Conservation (phyloP, 2,797 vertebrate species). For the Pygocentrus nattereri region DNA sequence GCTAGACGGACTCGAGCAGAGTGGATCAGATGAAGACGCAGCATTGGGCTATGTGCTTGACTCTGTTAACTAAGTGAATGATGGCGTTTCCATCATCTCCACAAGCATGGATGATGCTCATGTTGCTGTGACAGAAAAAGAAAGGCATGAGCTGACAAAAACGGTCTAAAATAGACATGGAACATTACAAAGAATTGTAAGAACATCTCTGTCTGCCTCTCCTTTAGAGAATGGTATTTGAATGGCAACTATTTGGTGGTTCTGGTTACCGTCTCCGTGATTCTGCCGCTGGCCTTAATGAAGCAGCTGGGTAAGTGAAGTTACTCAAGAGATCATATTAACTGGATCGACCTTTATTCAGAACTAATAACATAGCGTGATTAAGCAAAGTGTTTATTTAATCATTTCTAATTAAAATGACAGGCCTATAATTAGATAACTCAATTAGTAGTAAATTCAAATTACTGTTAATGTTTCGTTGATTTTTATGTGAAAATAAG, state of each 20-base stretch:
- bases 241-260: slow-evolving; percentile 98
- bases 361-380: too few relatives aligned
- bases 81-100: background rate
- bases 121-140: background rate
- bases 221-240: slow-evolving; percentile 85
- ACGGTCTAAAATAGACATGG: background rate
- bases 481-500: too few relatives aligned
- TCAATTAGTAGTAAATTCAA: too few relatives aligned
- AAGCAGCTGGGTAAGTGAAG: slow-evolving; percentile 93
- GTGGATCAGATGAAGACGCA: background rate
- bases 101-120: background rate
- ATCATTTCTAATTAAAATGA: too few relatives aligned
- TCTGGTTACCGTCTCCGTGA: slow-evolving; percentile 86
- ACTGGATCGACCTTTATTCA: too few relatives aligned
- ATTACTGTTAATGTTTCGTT: too few relatives aligned
- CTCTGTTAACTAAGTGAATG: background rate
- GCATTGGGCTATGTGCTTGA: background rate
- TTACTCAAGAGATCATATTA: background rate
- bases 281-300: slow-evolving; percentile 95
- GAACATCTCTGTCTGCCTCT: background rate
- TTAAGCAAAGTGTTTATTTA: too few relatives aligned
- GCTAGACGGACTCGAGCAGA: background rate
- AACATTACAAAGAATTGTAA: background rate
- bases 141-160: slow-evolving; percentile 5
- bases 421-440: too few relatives aligned